Evolutionary conservation across 2,797 vertebrate genomes (phyloP).

Genomic region (Peromyscus nudipes): DNA sequence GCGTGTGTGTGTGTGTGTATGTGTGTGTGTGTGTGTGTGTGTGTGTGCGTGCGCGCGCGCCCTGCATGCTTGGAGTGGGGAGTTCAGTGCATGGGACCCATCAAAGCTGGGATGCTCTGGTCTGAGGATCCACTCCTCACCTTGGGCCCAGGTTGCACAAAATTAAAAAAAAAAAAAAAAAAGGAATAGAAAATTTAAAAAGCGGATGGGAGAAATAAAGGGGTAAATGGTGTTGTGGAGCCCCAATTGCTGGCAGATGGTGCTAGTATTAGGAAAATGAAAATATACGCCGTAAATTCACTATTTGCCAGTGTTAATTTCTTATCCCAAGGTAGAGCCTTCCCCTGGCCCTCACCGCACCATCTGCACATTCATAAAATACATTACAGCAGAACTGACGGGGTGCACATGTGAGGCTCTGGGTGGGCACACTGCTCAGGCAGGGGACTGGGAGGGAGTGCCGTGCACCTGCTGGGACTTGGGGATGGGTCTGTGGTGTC

Average conservation of each 20-base stretch:
- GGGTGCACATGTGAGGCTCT: constrained; percentile 58
- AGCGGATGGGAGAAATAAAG: constrained; percentile 56
- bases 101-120: not conserved
- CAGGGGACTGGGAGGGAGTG: fast-evolving
- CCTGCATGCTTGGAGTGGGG: not conserved
- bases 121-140: not conserved
- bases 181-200: not conserved
- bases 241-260: constrained; percentile 93
- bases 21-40: no score
- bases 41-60: no score
- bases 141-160: not conserved
- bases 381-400: constrained; percentile 83
- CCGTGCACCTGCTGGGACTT: not conserved
- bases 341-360: constrained; percentile 87
- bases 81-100: not conserved
- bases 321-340: constrained; percentile 92
- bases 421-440: not conserved
- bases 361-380: constrained; percentile 91
- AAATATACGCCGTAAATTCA: constrained; percentile 92
- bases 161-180: no score
- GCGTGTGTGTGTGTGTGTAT: no score
- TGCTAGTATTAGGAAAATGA: constrained; percentile 91
- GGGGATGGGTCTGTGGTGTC: not conserved
- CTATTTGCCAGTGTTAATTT: constrained; percentile 92
- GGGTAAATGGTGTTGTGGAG: constrained; percentile 72